Evolutionary conservation across 2,797 vertebrate species (phyloP).

Genomic region (Scleropages formosus): DNA sequence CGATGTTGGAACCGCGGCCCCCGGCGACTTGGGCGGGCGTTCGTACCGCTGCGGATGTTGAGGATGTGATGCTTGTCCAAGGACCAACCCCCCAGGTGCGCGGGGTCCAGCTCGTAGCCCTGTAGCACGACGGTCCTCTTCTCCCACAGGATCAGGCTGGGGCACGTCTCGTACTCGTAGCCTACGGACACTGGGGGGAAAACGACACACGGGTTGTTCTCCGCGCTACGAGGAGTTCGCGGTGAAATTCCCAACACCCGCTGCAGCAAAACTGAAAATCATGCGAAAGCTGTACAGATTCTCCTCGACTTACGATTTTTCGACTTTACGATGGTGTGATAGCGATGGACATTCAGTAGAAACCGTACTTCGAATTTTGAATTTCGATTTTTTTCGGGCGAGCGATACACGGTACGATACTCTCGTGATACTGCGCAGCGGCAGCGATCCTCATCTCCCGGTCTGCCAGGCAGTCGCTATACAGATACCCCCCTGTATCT

Average conservation of each 20-base stretch:
- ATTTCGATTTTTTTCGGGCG: too few relatives aligned
- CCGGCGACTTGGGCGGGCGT: neutral
- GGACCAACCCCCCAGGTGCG: conserved; percentile 84
- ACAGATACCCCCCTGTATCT: too few relatives aligned
- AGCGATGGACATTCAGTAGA: too few relatives aligned
- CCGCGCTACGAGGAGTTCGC: neutral
- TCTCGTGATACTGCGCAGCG: too few relatives aligned
- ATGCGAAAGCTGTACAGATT: too few relatives aligned
- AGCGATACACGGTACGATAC: too few relatives aligned
- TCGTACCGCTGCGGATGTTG: conserved; percentile 79
- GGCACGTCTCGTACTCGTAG: conserved; percentile 84
- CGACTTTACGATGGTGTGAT: too few relatives aligned
- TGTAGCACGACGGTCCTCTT: conserved; percentile 81
- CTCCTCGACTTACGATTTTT: too few relatives aligned
- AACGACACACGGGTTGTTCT: conserved; percentile 9
- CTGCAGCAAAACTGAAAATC: conserved; percentile 1
- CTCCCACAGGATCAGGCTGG: conserved; percentile 82
- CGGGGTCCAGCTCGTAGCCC: conserved; percentile 83
- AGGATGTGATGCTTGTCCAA: conserved; percentile 84
- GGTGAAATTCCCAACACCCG: neutral
- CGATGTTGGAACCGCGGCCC: neutral
- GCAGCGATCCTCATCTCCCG: too few relatives aligned
- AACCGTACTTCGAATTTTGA: too few relatives aligned
- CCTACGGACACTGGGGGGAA: conserved; percentile 76
- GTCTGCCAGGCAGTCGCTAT: too few relatives aligned